A percentile compares a stretch with the other conserved stretches of the same genome.
phyloP scores from a whole-genome alignment of 2,888 invertebrate genomes.

The Drosophila suboccidentalis region DNA sequence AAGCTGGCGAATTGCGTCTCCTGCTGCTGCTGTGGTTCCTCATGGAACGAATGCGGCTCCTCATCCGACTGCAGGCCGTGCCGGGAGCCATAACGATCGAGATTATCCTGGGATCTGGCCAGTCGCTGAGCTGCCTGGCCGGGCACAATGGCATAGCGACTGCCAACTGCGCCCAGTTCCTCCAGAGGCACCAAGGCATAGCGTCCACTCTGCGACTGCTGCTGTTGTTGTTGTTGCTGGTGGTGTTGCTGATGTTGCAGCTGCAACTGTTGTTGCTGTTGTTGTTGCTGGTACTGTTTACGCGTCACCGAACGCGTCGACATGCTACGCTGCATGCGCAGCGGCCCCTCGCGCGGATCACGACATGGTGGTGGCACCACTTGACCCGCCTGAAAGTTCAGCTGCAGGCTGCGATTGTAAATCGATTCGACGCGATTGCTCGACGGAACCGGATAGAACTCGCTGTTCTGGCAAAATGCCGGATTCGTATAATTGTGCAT shows the following conservation, averaged over 20 bases:
- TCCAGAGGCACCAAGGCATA: constrained; percentile 87
- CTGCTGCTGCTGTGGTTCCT: constrained; percentile 74
- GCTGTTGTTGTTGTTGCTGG: constrained; percentile 47
- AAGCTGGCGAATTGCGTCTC: constrained; percentile 82
- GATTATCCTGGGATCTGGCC: constrained; percentile 84
- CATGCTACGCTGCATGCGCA: constrained; percentile 85
- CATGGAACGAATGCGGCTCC: constrained; percentile 81
- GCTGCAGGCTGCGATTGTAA: constrained; percentile 83
- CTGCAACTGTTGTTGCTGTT: constrained; percentile 58
- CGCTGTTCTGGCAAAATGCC: constrained; percentile 92
- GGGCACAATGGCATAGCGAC: constrained; percentile 84
- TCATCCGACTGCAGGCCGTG: constrained; percentile 61
- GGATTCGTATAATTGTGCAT: constrained; percentile 90
- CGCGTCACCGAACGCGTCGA: constrained; percentile 84
- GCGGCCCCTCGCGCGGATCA: constrained; percentile 84
- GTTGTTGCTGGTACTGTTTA: constrained; percentile 67
- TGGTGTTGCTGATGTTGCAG: constrained; percentile 27
- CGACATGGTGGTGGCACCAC: constrained; percentile 47
- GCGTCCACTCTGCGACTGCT: constrained; percentile 73
- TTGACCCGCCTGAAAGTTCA: constrained; percentile 71
- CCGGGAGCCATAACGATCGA: constrained; percentile 79
- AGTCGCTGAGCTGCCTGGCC: constrained; percentile 84
- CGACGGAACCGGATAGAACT: constrained; percentile 86
- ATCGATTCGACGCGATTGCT: constrained; percentile 72
- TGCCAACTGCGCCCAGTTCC: constrained; percentile 78